Evolutionary conservation across 2,113 vertebrate genomes (phyloP).

Genomic region (Oxygymnocypris stewartii): DNA sequence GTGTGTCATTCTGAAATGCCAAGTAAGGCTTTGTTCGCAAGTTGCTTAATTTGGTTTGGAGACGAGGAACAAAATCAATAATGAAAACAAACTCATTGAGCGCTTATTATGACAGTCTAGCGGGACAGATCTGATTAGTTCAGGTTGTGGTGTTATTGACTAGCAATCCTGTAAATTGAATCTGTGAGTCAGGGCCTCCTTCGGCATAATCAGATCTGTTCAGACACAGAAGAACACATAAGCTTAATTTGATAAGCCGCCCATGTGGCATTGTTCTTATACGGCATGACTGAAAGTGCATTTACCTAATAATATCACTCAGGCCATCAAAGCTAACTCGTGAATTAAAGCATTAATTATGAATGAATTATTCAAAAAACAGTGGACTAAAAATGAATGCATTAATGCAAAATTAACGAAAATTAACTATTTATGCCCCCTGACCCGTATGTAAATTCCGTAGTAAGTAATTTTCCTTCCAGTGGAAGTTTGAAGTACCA

Average conservation of each 20-base stretch:
- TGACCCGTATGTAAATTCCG: background rate
- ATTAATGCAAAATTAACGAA: background rate
- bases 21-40: conserved; percentile 6
- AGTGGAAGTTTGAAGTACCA: background rate
- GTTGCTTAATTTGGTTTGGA: conserved; percentile 19
- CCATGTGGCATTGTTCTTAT: conserved; percentile 6
- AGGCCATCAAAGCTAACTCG: background rate
- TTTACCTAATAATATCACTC: background rate
- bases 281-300: background rate
- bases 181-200: background rate
- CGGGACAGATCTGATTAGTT: background rate
- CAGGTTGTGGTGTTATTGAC: conserved; percentile 3
- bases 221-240: conserved; percentile 8
- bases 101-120: conserved; percentile 6
- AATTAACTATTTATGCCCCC: background rate
- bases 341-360: background rate
- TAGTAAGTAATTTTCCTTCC: background rate
- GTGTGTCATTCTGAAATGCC: background rate
- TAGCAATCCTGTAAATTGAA: conserved; percentile 7
- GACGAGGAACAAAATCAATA: conserved; percentile 8
- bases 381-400: background rate
- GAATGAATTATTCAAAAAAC: background rate
- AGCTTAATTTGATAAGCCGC: conserved; percentile 19
- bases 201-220: conserved; percentile 32
- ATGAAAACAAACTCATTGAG: background rate